phyloP scores from a whole-genome alignment of 2,888 invertebrate species.

The Amiota mariae region DNA sequence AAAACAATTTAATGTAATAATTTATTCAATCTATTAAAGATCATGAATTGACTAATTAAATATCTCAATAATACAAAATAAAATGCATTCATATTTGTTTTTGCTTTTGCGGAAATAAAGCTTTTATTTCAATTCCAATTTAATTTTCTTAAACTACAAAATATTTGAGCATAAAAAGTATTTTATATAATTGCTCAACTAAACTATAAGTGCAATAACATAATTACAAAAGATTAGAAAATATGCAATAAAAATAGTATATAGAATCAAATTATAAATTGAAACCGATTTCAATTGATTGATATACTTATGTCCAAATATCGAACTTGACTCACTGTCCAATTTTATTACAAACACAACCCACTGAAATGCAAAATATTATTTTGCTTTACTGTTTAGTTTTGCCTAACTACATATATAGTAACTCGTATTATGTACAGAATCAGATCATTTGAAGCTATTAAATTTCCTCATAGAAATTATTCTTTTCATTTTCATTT shows the following conservation, averaged over 20 bases:
- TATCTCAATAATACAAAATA: background rate
- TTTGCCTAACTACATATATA: background rate
- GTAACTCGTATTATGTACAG: background rate
- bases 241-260: no score
- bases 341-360: no score
- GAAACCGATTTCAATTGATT: no score
- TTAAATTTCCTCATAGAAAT: conserved; percentile 52
- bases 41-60: no score
- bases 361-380: no score
- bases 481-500: conserved; percentile 40
- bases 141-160: conserved; percentile 10
- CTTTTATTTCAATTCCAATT: conserved; percentile 20
- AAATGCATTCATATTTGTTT: background rate
- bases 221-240: background rate
- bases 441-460: background rate
- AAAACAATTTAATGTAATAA: no score
- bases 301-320: no score
- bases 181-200: background rate
- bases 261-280: no score
- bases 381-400: no score
- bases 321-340: no score
- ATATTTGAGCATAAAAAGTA: background rate
- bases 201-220: background rate
- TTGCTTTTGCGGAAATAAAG: conserved; percentile 20
- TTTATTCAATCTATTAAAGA: no score